Evolutionary conservation across 2,888 invertebrate species (phyloP), one percentile per base, ranked within the genome.

Genomic region (Pelosia muscerda): DNA sequence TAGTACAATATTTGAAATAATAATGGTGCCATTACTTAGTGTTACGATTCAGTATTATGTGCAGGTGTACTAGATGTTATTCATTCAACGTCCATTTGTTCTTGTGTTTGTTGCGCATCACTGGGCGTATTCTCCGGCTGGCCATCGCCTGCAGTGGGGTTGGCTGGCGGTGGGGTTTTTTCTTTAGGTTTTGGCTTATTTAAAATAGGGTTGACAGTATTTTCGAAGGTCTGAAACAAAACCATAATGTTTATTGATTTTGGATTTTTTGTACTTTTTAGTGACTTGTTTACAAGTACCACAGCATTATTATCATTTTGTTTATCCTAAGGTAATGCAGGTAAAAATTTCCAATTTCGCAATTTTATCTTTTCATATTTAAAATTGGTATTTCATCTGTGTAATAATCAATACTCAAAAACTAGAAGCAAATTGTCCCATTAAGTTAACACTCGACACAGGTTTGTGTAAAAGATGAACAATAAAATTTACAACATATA

Each of bases 131-230:
- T 68, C 61, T 81, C 84, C 61, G 83, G 85, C 73, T 86, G 88
- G 8, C 86, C 89, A 84, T 87, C 90, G 69, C 85, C 89, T 57
- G 84, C 84, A 28, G 86, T 89, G 59, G 86, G 88, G 81, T 86
- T 87, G 69, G 81, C 86, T 10, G 95, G 95, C 10, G 95, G 95
- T 1, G 95, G 95, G 0, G 92, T 93, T 88, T 95, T 95, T 85
- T 95, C 95, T 91, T 98, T 98, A 10, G 99, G 99, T 90, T 98
- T 98, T 64, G 98, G 98, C 89, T 98, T 98, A 91, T 97, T 98
- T 75, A 99, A 92, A 76, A 99, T 97, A 9, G 98, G 97, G 84
- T 95, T 96, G 57, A 97, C 96, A 60, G 87, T 87, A 79, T 86
- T 93, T 83, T 95, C 95, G 81, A 96, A 95, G 82, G 96, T 97